A percentile compares a stretch with the other conserved stretches of the same genome.
phyloP scores from a whole-genome alignment of 2,888 invertebrate genomes.

The Drosophila fungiperda region DNA sequence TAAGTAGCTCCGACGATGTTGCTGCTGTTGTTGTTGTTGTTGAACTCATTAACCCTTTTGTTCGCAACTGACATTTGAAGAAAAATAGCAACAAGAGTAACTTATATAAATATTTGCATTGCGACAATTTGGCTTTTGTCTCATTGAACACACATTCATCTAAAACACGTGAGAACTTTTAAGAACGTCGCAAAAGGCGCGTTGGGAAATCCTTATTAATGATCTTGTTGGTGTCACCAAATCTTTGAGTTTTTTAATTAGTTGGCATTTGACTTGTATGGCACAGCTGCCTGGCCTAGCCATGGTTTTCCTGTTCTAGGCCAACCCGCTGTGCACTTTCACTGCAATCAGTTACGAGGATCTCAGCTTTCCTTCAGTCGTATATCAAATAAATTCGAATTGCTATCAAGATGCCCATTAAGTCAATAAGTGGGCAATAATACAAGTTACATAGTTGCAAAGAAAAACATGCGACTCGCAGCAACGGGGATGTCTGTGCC shows the following conservation, averaged over 20 bases:
- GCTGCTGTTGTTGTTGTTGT: conserved; percentile 58
- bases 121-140: conserved; percentile 46
- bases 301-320: conserved; percentile 1
- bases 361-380: conserved; percentile 28
- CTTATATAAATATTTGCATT: conserved; percentile 79
- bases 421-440: conserved; percentile 75
- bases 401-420: conserved; percentile 73
- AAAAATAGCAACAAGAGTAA: conserved; percentile 63
- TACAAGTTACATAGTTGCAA: conserved; percentile 49
- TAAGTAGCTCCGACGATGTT: conserved; percentile 49
- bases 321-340: conserved; percentile 61
- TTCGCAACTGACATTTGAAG: conserved; percentile 65
- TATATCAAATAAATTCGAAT: conserved; percentile 61
- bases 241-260: conserved; percentile 70
- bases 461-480: conserved; percentile 17
- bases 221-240: conserved; percentile 55
- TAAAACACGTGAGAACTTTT: conserved; percentile 56
- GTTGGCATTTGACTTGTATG: conserved; percentile 52
- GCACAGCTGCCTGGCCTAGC: conserved; percentile 42
- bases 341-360: conserved; percentile 37
- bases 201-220: conserved; percentile 75
- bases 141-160: conserved; percentile 36
- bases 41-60: conserved; percentile 84
- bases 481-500: conserved; percentile 30
- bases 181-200: conserved; percentile 42